Conservation (phyloP, 2,113 vertebrate genomes). For the Ariopsis seemanni region DNA sequence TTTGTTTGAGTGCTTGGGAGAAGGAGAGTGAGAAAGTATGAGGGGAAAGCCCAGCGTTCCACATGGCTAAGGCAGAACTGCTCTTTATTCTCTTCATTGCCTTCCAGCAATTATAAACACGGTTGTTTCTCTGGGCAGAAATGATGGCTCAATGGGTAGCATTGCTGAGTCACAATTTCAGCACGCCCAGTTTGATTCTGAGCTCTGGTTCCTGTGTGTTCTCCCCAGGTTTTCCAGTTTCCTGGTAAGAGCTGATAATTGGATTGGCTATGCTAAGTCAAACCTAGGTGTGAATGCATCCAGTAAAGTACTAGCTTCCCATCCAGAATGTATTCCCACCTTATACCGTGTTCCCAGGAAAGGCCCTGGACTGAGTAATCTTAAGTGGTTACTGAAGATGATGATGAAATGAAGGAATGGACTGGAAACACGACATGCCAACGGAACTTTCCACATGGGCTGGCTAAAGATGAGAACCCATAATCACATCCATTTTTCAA, state of each 20-base stretch:
- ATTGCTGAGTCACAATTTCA: neutral
- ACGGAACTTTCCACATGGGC: neutral
- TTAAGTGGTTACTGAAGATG: neutral
- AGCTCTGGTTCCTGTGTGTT: neutral
- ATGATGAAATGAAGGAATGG: neutral
- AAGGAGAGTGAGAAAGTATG: neutral
- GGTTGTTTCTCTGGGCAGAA: neutral
- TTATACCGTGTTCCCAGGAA: neutral
- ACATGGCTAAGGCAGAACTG: neutral
- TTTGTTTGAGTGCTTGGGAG: conserved; percentile 39
- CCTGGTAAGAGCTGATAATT: neutral
- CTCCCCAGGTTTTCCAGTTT: neutral
- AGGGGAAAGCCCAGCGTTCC: neutral
- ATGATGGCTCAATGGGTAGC: neutral
- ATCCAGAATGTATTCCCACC: neutral
- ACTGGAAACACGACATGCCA: neutral
- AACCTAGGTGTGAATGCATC: neutral
- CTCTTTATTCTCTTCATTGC: neutral
- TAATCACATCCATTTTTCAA: neutral
- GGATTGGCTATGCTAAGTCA: neutral
- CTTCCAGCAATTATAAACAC: neutral
- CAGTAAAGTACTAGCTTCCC: neutral
- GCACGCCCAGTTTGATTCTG: neutral
- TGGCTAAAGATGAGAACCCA: neutral
- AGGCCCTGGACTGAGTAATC: neutral